These are phyloP conservation scores for Kuschelorhynchus macadamiae DNA, from an alignment of 2,888 invertebrate species.

Conservation along the genomic window DNA sequence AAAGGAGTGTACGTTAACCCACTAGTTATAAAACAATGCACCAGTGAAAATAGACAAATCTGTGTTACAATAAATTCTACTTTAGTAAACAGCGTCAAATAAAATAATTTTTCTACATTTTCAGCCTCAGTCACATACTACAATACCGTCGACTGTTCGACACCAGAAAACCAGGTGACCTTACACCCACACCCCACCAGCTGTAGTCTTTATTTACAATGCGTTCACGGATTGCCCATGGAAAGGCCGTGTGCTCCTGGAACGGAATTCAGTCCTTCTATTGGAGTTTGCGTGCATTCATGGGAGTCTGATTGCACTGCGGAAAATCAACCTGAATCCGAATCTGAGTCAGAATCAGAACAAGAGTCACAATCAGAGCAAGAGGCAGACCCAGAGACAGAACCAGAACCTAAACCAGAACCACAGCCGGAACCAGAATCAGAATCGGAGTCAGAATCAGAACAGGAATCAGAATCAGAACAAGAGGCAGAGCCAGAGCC, in stretches of 20 bases:
- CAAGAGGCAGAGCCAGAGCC: background rate
- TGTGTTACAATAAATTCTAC: no score
- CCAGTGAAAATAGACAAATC: no score
- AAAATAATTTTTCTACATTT: no score
- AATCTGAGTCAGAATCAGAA: slow-evolving; percentile 12
- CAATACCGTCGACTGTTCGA: slow-evolving; percentile 9
- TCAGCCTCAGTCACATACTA: background rate
- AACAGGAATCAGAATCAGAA: background rate
- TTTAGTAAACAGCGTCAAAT: no score
- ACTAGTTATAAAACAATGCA: no score
- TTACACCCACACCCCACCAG: slow-evolving; percentile 29
- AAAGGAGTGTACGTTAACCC: no score
- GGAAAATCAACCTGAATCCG: slow-evolving; percentile 11
- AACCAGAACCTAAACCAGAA: slow-evolving; percentile 1
- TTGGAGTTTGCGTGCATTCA: slow-evolving; percentile 31
- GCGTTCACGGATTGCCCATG: slow-evolving; percentile 29
- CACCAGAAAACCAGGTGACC: slow-evolving; percentile 2
- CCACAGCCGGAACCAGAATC: slow-evolving; percentile 2
- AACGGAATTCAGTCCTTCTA: slow-evolving; percentile 36
- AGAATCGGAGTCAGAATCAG: background rate
- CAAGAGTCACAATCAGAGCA: slow-evolving; percentile 7
- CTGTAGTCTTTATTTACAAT: slow-evolving; percentile 36
- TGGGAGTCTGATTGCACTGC: slow-evolving; percentile 30
- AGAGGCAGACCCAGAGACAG: slow-evolving; percentile 3
- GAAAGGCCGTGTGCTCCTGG: slow-evolving; percentile 38